Evolutionary conservation across 2,888 invertebrate species (phyloP), one percentile per base, ranked within the genome.

Genomic region (Leptinotarsa tumamoca): DNA sequence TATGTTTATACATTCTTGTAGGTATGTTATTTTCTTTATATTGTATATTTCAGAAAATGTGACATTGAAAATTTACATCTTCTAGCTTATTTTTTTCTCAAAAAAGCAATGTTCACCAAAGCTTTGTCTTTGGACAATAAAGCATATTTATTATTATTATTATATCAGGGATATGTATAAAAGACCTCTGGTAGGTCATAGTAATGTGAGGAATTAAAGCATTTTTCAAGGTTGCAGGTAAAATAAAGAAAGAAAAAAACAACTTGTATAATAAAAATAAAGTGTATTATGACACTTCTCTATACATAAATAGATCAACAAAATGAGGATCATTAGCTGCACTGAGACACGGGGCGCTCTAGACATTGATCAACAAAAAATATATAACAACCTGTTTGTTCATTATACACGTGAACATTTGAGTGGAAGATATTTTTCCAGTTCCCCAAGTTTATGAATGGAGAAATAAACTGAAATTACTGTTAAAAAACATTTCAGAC

Each of bases 251-350:
- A 43, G 43, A 71, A 78, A 71, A 21, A 75, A 15, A 66, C 50
- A 50, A 23, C 23, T 43, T 54, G 7, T 67, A 63, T 78, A 80
- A 80, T 80, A 83, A 84, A 84, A 83, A 81, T 81, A 81, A 80
- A 79, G 82, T 84, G 80, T 83, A 84, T 83, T 83, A 82, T 79
- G 80, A 79, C 82, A 82, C 82, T 80, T 72, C 78, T 81, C 76
- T 81, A 83, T 83, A 82, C 79, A 80, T 78, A 81, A 78, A 72
- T 75, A 75, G 72, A 78, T 78, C 76, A 78, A 80, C 79, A 80
- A 81, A 75, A 80, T 72, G 77, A 82, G 79, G n/a, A 68, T 76
- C 73, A 73, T 68, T 72, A 76, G 70, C 69, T 73, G 76, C 76
- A 58, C 61, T 71, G 61, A 74, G 67, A 71, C 27, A 74, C 23